Conservation (phyloP, 2,113 vertebrate species). For the Mesoclemmys tuberculata region DNA sequence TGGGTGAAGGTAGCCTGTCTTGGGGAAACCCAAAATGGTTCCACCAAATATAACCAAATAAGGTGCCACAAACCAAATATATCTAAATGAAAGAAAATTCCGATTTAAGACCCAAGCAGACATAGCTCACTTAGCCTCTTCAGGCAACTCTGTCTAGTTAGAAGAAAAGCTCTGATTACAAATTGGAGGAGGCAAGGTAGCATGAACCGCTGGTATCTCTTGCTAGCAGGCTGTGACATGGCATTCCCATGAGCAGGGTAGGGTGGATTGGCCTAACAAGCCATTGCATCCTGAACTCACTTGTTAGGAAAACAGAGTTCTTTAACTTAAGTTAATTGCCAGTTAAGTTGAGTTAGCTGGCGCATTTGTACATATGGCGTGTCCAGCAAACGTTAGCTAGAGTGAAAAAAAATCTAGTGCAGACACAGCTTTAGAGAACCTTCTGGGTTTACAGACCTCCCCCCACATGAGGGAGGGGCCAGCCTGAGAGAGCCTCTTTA, state of each 20-base stretch:
- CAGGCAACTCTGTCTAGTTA: too few species aligned
- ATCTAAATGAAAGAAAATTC: too few species aligned
- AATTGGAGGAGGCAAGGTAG: too few species aligned
- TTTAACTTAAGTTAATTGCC: neutral
- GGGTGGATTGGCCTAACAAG: neutral
- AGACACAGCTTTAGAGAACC: neutral
- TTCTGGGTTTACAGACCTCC: neutral
- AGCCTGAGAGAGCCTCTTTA: neutral
- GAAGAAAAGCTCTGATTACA: too few species aligned
- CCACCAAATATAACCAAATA: too few species aligned
- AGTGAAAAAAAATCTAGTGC: neutral
- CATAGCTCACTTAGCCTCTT: too few species aligned
- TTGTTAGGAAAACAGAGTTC: neutral
- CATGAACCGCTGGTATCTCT: neutral
- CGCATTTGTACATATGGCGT: accelerated
- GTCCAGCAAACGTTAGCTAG: neutral
- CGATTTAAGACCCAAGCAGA: too few species aligned
- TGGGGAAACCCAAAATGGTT: too few species aligned
- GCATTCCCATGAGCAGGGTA: neutral
- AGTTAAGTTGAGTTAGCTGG: neutral
- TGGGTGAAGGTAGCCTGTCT: too few species aligned
- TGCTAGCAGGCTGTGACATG: neutral
- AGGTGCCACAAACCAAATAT: too few species aligned
- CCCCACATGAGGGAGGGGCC: neutral
- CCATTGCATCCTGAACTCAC: neutral